Base-by-base conservation (phyloP, 2,797 vertebrate genomes). In the Siniperca scherzeri region DNA sequence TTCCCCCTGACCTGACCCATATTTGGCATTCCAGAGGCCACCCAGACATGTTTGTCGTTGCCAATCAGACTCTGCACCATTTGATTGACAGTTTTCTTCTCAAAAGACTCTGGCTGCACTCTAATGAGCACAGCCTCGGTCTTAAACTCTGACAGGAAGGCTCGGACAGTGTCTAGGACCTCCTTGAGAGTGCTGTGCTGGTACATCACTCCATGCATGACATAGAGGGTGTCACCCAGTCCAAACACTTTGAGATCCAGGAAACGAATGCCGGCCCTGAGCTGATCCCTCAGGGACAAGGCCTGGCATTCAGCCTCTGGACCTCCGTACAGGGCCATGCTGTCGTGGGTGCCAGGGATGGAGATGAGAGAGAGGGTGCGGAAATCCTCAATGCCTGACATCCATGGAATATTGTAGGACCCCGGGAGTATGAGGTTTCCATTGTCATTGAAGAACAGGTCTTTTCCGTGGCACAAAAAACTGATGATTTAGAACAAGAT, bases 211-310 rank as follows among this genome's bases (percentile, higher is more conserved):
- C 93, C 90, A 0, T 93, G 84, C 85, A 87, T 90, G 60, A 93
- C 80, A 27, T 81, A 85, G 4, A 94, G 88, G 2, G 80, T 85
- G 71, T 82, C 3, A 3, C 74, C 70, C 7, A 88, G 59, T 7
- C 56, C 82, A 25, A 88, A 87, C 22, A 93, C 90, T 64, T 91
- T 91, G 53, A 95, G 74, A 42, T 94, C 94, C 42, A 95, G 79
- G 71, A 89, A 95, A 40, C 94, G 91, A 77, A 95, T 89, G 36
- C 93, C 93, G 0, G 85, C 92, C 66, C 75, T 87, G 25, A 95
- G 87, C 88, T 94, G 94, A 42, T 92, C 59, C 8, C 2, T 78
- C 82, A 93, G 86, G 8, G 67, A 42, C 85, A 85, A 86, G n/a
- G 81, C 73, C 77, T 94, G 92, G 61, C 84, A 83, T 71, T 94